A percentile compares a stretch with the other conserved stretches of the same genome.
Evolutionary conservation across 1,140 invertebrate genomes (phyloP).

Genomic region (Heliconius eleuchia): DNA sequence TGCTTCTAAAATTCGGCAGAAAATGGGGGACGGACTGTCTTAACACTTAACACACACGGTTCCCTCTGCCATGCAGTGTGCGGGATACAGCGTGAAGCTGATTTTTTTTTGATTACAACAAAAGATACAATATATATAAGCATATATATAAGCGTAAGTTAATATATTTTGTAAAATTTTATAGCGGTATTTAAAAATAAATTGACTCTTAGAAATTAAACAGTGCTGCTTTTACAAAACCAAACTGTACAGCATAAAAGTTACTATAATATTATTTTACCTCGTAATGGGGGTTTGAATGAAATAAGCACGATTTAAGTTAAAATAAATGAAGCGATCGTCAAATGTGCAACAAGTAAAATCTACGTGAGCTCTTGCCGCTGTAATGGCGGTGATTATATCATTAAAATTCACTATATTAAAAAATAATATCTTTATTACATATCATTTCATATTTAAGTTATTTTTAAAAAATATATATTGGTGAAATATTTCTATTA

Average conservation of each 20-base stretch:
- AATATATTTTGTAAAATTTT: too few species aligned
- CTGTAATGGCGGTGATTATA: constrained; percentile 42
- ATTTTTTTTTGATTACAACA: too few species aligned
- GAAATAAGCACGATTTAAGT: not conserved
- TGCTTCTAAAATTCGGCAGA: too few species aligned
- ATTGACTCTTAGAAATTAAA: too few species aligned
- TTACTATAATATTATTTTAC: not conserved
- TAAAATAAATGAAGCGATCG: constrained; percentile 30
- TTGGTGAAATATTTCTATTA: not conserved
- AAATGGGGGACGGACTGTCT: too few species aligned
- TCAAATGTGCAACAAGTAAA: constrained; percentile 46
- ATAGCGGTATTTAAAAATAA: too few species aligned
- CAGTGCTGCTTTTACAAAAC: not conserved
- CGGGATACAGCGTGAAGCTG: too few species aligned
- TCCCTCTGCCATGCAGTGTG: too few species aligned
- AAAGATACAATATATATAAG: too few species aligned
- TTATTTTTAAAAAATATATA: not conserved
- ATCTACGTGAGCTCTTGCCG: constrained; percentile 35
- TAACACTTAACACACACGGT: too few species aligned
- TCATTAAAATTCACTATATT: constrained; percentile 22
- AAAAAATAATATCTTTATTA: not conserved
- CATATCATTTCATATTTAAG: not conserved
- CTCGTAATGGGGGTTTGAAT: not conserved
- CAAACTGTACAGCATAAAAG: not conserved
- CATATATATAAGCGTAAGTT: too few species aligned